Evolutionary conservation across 2,888 invertebrate species (phyloP).

Genomic region (Aleiodes leptofemur): DNA sequence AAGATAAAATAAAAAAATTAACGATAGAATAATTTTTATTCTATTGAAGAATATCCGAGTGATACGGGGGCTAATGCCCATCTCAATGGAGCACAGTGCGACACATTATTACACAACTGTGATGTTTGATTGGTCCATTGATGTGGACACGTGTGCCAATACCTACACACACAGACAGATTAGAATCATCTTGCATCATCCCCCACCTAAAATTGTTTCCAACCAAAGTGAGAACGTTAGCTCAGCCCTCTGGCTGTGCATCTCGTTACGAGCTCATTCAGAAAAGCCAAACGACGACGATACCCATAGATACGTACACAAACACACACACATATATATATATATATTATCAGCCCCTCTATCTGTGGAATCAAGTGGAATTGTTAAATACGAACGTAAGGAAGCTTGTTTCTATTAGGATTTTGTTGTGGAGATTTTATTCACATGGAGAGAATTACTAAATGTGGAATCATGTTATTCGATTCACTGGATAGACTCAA

Average conservation of each 20-base stretch:
- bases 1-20: too few relatives aligned
- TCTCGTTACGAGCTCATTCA: constrained; percentile 75
- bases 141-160: constrained; percentile 67
- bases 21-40: too few relatives aligned
- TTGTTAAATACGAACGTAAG: constrained; percentile 62
- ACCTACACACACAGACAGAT: constrained; percentile 51
- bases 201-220: constrained; percentile 14
- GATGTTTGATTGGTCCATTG: constrained; percentile 75
- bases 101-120: background rate
- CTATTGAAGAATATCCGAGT: constrained; percentile 14
- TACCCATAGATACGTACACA: constrained; percentile 1
- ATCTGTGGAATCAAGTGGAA: constrained; percentile 71
- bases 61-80: constrained; percentile 30
- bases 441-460: too few relatives aligned
- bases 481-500: too few relatives aligned
- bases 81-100: constrained; percentile 20
- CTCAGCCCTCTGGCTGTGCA: constrained; percentile 71
- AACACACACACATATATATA: constrained; percentile 46
- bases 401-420: background rate
- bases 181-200: constrained; percentile 57
- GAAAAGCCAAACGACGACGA: constrained; percentile 53
- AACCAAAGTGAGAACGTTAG: constrained; percentile 28
- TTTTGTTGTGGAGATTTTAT: background rate
- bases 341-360: constrained; percentile 41
- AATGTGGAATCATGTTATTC: too few relatives aligned